Evolutionary conservation across 2,113 vertebrate species (phyloP).

Genomic region (Microtus pennsylvanicus): DNA sequence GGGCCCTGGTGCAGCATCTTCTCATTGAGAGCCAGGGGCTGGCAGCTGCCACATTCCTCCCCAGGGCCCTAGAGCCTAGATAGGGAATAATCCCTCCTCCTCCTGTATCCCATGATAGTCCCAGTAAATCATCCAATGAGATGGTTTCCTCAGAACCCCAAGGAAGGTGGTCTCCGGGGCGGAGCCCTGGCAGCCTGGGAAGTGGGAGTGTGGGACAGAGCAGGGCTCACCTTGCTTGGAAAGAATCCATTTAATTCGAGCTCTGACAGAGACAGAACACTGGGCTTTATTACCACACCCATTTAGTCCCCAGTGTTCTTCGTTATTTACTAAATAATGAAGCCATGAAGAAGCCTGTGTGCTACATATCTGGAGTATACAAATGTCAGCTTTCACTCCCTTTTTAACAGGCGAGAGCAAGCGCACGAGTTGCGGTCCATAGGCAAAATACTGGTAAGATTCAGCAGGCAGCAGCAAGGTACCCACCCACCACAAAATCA

Average conservation of each 20-base stretch:
- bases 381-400: neutral
- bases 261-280: neutral
- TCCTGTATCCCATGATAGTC: neutral
- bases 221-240: neutral
- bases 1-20: neutral
- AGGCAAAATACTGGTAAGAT: neutral
- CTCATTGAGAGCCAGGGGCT: neutral
- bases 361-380: neutral
- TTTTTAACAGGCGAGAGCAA: neutral
- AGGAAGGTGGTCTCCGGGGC: neutral
- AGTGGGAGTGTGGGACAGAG: neutral
- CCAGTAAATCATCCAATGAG: neutral
- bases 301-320: neutral
- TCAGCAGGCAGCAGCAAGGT: neutral
- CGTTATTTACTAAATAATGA: conserved; percentile 17
- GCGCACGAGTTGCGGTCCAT: neutral
- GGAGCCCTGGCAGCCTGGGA: neutral
- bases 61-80: neutral
- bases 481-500: neutral
- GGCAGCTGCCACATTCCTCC: neutral
- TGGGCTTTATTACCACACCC: neutral
- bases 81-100: neutral
- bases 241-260: neutral
- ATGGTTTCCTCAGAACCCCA: neutral
- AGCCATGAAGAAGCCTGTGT: neutral